These are phyloP conservation scores for Austrolebias charrua DNA, from an alignment of 2,797 vertebrate species.

Conservation along the genomic window DNA sequence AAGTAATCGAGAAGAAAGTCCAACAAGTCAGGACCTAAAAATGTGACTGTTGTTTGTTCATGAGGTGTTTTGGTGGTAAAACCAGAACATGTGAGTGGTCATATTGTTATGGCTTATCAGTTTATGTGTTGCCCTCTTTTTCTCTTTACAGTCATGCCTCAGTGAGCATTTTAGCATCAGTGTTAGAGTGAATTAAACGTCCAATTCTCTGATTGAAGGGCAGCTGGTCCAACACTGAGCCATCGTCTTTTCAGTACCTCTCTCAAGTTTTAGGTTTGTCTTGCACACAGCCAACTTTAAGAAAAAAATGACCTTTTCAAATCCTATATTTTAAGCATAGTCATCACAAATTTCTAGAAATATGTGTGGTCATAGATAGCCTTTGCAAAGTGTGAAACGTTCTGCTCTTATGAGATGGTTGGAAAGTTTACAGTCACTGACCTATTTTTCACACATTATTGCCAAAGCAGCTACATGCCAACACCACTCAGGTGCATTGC, in stretches of 20 bases:
- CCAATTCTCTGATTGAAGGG: neutral
- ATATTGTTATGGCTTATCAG: too few relatives aligned
- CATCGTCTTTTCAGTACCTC: neutral
- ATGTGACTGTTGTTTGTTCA: too few relatives aligned
- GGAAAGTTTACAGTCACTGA: neutral
- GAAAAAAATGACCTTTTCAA: neutral
- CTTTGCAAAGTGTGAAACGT: neutral
- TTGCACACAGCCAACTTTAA: neutral
- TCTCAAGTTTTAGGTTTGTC: too few relatives aligned
- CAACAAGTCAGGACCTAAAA: too few relatives aligned
- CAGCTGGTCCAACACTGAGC: neutral
- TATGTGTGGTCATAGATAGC: conserved; percentile 4
- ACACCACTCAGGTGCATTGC: neutral
- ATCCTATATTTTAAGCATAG: conserved; percentile 5
- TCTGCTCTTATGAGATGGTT: neutral
- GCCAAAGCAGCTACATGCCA: neutral
- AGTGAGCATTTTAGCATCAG: neutral
- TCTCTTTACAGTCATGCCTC: neutral
- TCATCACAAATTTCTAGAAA: conserved; percentile 5
- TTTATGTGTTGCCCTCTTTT: too few relatives aligned
- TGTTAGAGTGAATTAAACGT: neutral
- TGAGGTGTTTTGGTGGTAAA: too few relatives aligned
- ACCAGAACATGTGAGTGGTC: too few relatives aligned
- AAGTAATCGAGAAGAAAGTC: too few relatives aligned
- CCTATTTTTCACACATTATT: neutral